Evolutionary conservation across 1,140 invertebrate species (phyloP), one percentile per base, ranked within the genome.

Genomic region (Brachionus plicatilis): DNA sequence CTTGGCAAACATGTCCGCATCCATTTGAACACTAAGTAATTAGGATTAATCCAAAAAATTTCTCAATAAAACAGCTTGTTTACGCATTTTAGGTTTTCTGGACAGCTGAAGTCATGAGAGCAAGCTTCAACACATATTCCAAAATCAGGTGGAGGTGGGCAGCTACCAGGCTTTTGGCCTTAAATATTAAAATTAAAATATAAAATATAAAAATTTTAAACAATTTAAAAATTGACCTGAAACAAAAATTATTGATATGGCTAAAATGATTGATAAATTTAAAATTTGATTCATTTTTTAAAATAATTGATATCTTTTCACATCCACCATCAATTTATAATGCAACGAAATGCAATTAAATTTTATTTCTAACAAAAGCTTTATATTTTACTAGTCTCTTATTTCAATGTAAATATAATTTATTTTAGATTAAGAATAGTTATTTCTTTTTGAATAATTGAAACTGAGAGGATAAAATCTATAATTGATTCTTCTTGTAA

Each of bases 21-120:
- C 72, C 72, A 11, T 76, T 76, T 27, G 72, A 76, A n/a, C 72
- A 76, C 72, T 76, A 27, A 14, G n/a, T 75, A 37, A 6, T 68
- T 41, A 68, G 14, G 43, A 72, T 41, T 17, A 5, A 24, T 20
- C 4, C 27, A 45, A 72, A 3, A 17, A 41, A 17, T 37, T 17
- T 27, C 24, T 3, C 17, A 6, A 12, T 27, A 3, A 2, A 24
- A 9, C 0, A 50, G 33, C 27, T 76, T 14, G 3, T 24, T 70
- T 75, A 76, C 72, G 20, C 72, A 76, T 76, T 76, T 76, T 9
- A 27, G 14, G 12, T 76, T 50, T 50, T 24, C 72, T 11, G 43
- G 72, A 76, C 72, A 76, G 8, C 72, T 76, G 11, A 50, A 50
- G 7, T 76, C 72, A 50, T 76, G 41, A 11, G 45, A 50, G 20